phyloP scores from a whole-genome alignment of 2,113 vertebrate species.

The Poecilia latipinna region DNA sequence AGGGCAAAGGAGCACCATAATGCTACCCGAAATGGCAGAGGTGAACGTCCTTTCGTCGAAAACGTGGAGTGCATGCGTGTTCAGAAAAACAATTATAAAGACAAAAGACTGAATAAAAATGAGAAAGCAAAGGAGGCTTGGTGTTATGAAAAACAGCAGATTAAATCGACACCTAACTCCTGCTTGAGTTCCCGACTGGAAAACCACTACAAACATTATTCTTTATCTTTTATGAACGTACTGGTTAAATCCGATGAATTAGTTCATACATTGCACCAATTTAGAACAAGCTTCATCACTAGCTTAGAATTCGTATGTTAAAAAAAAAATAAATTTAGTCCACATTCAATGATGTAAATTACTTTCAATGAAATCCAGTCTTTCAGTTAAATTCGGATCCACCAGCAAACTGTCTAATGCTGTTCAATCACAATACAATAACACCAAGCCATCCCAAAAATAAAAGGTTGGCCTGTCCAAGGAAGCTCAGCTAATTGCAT shows the following conservation, averaged over 20 bases:
- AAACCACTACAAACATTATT: no score
- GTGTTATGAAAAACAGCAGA: background rate
- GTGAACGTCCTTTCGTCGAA: constrained; percentile 1
- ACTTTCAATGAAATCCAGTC: background rate
- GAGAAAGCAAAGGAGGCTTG: background rate
- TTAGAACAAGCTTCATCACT: no score
- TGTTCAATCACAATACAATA: background rate
- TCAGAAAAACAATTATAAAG: background rate
- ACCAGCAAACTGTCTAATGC: background rate
- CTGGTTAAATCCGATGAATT: no score
- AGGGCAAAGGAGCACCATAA: constrained; percentile 40
- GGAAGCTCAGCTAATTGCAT: background rate
- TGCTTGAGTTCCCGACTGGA: background rate
- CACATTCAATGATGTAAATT: background rate
- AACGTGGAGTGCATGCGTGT: background rate
- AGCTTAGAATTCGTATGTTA: no score
- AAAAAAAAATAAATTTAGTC: no score
- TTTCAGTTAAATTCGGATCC: background rate
- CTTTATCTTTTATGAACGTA: no score
- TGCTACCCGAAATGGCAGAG: constrained; percentile 28
- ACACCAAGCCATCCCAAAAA: background rate
- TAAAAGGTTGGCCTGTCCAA: background rate
- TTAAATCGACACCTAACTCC: background rate
- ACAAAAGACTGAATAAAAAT: background rate
- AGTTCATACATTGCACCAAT: no score